Base-by-base conservation (phyloP, 2,113 vertebrate genomes). In the Rhynchomys soricoides region DNA sequence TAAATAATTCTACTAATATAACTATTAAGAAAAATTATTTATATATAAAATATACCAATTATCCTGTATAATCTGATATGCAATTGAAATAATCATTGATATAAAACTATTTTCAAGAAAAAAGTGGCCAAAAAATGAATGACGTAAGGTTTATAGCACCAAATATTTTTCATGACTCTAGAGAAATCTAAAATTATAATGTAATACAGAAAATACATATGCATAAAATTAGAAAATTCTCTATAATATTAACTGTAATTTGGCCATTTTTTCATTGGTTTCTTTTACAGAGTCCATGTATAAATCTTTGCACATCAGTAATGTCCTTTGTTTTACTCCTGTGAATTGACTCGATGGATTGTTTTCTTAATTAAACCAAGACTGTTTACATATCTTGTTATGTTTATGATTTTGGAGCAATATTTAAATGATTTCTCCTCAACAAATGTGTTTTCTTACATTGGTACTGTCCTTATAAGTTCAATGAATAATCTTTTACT, bases 221-320 rank as follows among this genome's bases (percentile, higher is more conserved):
- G 48, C 5, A 57, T 11, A 45, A 82, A 52, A 31, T 87, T 2
- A 57, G 15, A 74, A 57, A 74, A 43, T 86, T 66, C 17, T 31
- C 16, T 66, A 22, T 4, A 6, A 21, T 31, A 12, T 52, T 7
- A 71, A 8, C 5, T 34, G n/a, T 12, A 13, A 0, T 75, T 59
- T 43, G 1, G 19, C 9, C 43, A 70, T 16, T 87, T 70, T 52
- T 21, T 29, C 24, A 16, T 43, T 66, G 26, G 7, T 34, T 68
- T 45, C 10, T 77, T 55, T 91, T 81, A 55, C 1, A 55, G 19
- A 83, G 24, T 82, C 75, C 50, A 52, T n/a, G 55, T 57, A 10
- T 0, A 74, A 37, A 22, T 29, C 22, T 29, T 45, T 52, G 17
- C 0, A 29, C 50, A 11, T 26, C 7, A 21, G 16, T 3, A 68